Evolutionary conservation across 2,797 vertebrate species (phyloP), one percentile per base, ranked within the genome.

Genomic region (Argentina silus): DNA sequence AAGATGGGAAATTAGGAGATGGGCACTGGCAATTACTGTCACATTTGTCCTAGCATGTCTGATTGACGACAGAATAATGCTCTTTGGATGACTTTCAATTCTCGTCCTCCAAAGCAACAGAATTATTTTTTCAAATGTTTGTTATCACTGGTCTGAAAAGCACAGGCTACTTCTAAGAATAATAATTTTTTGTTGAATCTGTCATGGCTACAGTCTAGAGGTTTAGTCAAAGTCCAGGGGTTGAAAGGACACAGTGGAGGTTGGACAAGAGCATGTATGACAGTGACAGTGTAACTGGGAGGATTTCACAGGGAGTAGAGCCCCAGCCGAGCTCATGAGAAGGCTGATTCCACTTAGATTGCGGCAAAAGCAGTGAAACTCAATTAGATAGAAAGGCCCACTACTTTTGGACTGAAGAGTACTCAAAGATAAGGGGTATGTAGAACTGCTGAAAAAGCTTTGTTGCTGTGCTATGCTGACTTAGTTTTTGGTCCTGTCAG

Each of bases 11-110:
- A 64, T 83, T 72, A 77, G 56, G 59, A 69, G 55, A 76, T 43
- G 47, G 23, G 55, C 69, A 63, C 48, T 63, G 43, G 48, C 73
- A 75, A 84, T 73, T 76, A 73, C 66, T 27, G 51, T 48, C 59
- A 44, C 68, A 70, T 70, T 67, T 48, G 44, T 76, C 64, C 47
- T 56, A 27, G 51, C 59, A 23, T 15, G 19, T 57, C 62, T 59
- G 51, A 47, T 57, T 66, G 55, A 57, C 14, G 27, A 21, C 48
- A 63, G n/a, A 53, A 61, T 62, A 8, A 42, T 51, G 45, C 9
- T 14, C 12, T 17, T 4, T 7, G 17, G 8, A 8, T 36, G 27
- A 6, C 27, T 55, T 14, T 19, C n/a, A 61, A 19, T 70, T 47
- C 1, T 36, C 9, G 27, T 63, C 42, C 36, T 56, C 11, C 23